These are phyloP conservation scores for Zaprionus davidi DNA, from an alignment of 1,140 invertebrate species.

Conservation along the genomic window DNA sequence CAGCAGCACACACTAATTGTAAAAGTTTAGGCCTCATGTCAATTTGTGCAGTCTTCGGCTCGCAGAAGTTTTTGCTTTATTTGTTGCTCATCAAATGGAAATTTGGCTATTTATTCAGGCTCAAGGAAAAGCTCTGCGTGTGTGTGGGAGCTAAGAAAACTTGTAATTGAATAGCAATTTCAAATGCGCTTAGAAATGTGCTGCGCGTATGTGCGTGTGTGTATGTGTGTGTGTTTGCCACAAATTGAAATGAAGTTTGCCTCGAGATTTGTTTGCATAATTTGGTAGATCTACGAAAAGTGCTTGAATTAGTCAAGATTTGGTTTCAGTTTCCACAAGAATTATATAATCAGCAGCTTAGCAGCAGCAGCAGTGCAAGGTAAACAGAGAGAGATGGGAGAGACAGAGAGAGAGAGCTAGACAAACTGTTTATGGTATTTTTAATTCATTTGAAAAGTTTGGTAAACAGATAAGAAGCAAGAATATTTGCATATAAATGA, in stretches of 20 bases:
- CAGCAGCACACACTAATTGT: constrained; percentile 58
- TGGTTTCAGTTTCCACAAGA: constrained; percentile 1
- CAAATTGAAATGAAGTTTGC: constrained; percentile 44
- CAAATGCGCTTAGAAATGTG: constrained; percentile 9
- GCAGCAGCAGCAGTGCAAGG: neutral
- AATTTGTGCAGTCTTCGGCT: constrained; percentile 26
- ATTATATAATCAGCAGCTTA: constrained; percentile 11
- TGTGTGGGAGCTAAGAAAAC: constrained; percentile 32
- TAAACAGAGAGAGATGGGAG: neutral
- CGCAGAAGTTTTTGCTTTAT: constrained; percentile 41
- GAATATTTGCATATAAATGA: constrained; percentile 4
- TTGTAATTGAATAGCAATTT: constrained; percentile 73
- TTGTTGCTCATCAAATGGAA: constrained; percentile 37
- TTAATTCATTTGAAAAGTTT: constrained; percentile 12
- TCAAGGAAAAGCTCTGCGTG: constrained; percentile 35
- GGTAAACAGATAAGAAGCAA: neutral
- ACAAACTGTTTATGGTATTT: neutral
- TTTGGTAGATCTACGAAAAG: constrained; percentile 28
- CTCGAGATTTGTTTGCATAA: constrained; percentile 44
- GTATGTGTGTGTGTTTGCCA: constrained; percentile 24
- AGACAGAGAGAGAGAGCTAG: neutral
- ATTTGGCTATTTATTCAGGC: constrained; percentile 64
- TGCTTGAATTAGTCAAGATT: constrained; percentile 31
- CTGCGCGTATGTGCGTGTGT: constrained; percentile 17
- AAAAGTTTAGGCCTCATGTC: constrained; percentile 62